Conservation (phyloP, 2,888 invertebrate species). For the Plusia festucae region DNA sequence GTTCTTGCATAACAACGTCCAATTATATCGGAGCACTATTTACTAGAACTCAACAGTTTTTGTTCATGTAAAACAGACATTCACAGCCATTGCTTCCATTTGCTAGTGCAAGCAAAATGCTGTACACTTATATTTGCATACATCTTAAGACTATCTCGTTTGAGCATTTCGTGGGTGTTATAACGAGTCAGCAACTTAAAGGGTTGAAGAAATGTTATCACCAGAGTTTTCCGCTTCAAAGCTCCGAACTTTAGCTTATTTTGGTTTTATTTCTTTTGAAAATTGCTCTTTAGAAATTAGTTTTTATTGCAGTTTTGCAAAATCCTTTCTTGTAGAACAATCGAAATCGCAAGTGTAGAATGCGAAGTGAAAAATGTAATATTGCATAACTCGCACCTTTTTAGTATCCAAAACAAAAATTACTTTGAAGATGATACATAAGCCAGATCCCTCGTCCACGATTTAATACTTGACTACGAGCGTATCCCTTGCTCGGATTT, state of each 20-base stretch:
- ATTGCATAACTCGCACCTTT: not conserved
- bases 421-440: slow-evolving; percentile 6
- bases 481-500: not conserved
- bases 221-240: slow-evolving; percentile 7
- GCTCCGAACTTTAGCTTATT: slow-evolving; percentile 2
- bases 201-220: slow-evolving; percentile 7
- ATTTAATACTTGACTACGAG: slow-evolving; percentile 2
- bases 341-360: not conserved
- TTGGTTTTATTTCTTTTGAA: slow-evolving; percentile 5
- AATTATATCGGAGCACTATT: slow-evolving; percentile 4
- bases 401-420: not conserved
- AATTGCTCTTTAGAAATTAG: slow-evolving; percentile 5
- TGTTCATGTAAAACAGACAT: slow-evolving; percentile 6
- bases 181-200: slow-evolving; percentile 8
- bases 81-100: not conserved
- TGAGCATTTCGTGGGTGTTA: slow-evolving; percentile 1
- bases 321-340: not conserved
- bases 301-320: slow-evolving; percentile 1
- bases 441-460: slow-evolving; percentile 1
- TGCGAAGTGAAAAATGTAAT: not conserved
- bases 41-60: not conserved
- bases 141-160: slow-evolving; percentile 6
- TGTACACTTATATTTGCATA: slow-evolving; percentile 5
- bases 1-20: slow-evolving; percentile 4
- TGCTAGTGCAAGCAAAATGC: slow-evolving; percentile 3